Base-by-base conservation (phyloP, 2,113 vertebrate species). In the Ictidomys tridecemlineatus region DNA sequence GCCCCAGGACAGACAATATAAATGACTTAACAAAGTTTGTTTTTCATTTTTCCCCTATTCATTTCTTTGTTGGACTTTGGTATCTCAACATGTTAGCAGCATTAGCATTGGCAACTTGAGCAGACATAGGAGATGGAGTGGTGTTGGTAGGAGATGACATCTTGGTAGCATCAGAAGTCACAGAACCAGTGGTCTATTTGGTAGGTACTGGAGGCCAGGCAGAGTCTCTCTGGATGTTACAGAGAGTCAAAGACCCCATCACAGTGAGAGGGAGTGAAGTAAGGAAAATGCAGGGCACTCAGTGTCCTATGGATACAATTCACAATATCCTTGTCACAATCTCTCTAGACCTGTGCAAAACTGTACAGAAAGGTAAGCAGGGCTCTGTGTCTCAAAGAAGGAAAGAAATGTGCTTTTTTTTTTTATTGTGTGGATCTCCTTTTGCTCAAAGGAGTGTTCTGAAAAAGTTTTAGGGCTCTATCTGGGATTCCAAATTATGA, bases 401-500 rank as follows among this genome's bases (percentile, higher is more conserved):
- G 5, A 39, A 26, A 74, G 18, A 14, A 28, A 39, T 1, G 2
- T 69, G 37, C 2, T 32, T 56, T 65, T 56, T 65, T 65, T 30
- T 42, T 30, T 85, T 72, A 65, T 6, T 22, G 2, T 32, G 8
- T 56, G 12, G 58, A 78, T 30, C 67, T 72, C 61, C 28, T 53
- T 89, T 74, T 73, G 45, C 34, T 91, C 37, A 24, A 63, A 22
- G 39, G 39, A 51, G 8, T 93, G 80, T 5, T n/a, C 13, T 51
- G 2, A 51, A 69, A 79, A 42, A 20, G 26, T 53, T 79, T 85
- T 48, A n/a, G 16, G 4, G 5, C 26, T 58, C 89, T 88, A 34
- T 78, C 72, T 91, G 28, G 26, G n/a, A 89, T 76, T 82, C 42
- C 51, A 42, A 92, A 85, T 80, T 76, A 39, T 45, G 63, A 91